phyloP scores from a whole-genome alignment of 1,140 invertebrate genomes.

The Zophobas atratus region DNA sequence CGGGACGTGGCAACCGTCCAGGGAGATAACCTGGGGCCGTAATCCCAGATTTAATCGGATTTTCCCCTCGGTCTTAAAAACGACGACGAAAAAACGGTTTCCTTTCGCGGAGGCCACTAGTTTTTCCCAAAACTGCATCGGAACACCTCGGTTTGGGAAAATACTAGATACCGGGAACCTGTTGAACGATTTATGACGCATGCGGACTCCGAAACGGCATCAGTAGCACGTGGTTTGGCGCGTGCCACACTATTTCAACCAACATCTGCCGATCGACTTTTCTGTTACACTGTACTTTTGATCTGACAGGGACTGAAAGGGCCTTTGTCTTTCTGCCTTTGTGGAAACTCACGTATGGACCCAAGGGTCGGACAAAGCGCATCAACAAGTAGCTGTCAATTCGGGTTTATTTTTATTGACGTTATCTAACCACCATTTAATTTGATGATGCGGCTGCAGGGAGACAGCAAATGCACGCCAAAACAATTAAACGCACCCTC shows the following conservation, averaged over 20 bases:
- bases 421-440: slow-evolving; percentile 13
- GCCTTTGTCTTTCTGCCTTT: slow-evolving; percentile 48
- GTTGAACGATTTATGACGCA: slow-evolving; percentile 48
- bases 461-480: not conserved
- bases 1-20: slow-evolving; percentile 42
- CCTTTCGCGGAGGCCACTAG: no score
- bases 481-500: not conserved
- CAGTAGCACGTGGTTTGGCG: slow-evolving; percentile 44
- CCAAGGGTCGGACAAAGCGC: slow-evolving; percentile 6
- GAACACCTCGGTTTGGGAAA: slow-evolving; percentile 20
- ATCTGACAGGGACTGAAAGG: slow-evolving; percentile 42
- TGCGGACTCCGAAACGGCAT: slow-evolving; percentile 35
- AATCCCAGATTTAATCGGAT: slow-evolving; percentile 50
- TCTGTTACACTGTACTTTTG: slow-evolving; percentile 46
- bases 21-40: slow-evolving; percentile 41
- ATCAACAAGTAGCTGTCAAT: slow-evolving; percentile 48
- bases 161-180: slow-evolving; percentile 42
- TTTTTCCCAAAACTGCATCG: not conserved
- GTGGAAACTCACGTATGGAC: slow-evolving; percentile 38
- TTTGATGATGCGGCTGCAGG: not conserved
- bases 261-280: slow-evolving; percentile 50
- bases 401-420: slow-evolving; percentile 2
- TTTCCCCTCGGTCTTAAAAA: slow-evolving; percentile 17
- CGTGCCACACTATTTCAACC: slow-evolving; percentile 50
- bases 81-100: no score